These are phyloP conservation scores for Melieria omissa DNA, from an alignment of 2,888 invertebrate species.

Conservation along the genomic window DNA sequence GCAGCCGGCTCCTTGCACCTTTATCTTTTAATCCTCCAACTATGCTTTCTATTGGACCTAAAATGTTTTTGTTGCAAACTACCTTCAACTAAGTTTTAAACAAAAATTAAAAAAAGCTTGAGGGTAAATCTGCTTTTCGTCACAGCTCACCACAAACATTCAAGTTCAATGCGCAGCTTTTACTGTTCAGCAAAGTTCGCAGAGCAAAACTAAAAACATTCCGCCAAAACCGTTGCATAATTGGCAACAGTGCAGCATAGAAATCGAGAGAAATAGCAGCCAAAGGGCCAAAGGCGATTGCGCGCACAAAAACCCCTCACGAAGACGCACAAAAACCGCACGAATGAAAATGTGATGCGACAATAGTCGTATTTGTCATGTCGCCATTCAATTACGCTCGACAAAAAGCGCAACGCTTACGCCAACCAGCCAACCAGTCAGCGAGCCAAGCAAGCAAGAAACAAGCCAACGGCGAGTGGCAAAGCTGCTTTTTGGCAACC, in stretches of 20 bases:
- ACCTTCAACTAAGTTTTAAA: no score
- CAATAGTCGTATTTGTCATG: constrained; percentile 38
- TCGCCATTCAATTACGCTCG: constrained; percentile 39
- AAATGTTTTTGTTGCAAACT: no score
- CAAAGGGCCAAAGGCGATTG: not conserved
- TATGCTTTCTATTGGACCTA: no score
- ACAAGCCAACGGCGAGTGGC: constrained; percentile 9
- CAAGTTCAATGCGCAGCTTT: no score
- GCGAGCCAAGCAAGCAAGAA: constrained; percentile 19
- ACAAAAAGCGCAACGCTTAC: constrained; percentile 20
- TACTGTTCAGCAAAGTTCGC: no score
- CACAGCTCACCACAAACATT: no score
- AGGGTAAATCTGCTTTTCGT: no score
- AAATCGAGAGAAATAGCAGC: not conserved
- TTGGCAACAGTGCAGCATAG: not conserved
- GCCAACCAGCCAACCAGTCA: constrained; percentile 22
- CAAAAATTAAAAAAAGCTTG: no score
- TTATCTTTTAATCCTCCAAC: no score
- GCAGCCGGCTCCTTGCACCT: no score
- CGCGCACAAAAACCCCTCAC: not conserved
- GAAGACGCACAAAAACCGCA: not conserved
- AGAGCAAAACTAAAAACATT: no score
- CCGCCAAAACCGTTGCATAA: not conserved
- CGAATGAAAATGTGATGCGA: constrained; percentile 37
- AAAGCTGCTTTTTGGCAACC: not conserved